These are phyloP conservation scores for Triplophysa siluroides DNA, from an alignment of 2,113 vertebrate genomes.

Conservation along the genomic window DNA sequence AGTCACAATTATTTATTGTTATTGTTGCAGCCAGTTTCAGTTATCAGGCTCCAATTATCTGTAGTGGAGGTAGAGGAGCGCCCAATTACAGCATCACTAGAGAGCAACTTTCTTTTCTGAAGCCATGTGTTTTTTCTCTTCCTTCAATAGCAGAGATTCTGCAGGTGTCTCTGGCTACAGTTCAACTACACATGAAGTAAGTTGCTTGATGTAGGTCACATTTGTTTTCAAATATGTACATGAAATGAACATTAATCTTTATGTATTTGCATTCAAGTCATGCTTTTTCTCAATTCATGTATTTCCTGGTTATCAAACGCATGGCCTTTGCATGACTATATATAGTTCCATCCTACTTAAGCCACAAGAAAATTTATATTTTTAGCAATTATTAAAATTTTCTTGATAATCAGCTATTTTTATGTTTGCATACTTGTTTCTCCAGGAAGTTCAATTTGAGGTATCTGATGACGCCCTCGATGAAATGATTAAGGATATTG, in stretches of 20 bases:
- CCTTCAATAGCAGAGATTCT: neutral
- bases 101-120: constrained; percentile 10
- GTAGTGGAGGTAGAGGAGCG: neutral
- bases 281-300: neutral
- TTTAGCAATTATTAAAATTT: neutral
- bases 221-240: neutral
- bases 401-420: neutral
- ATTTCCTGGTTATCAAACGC: too few species aligned
- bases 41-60: neutral
- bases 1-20: neutral
- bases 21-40: neutral
- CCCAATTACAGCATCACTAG: constrained; percentile 5
- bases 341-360: neutral
- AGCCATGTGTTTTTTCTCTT: neutral
- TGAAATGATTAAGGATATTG: neutral
- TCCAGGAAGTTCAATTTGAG: neutral
- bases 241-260: neutral
- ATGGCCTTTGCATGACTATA: too few species aligned
- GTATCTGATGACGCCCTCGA: neutral
- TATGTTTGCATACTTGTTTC: neutral
- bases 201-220: neutral
- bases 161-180: neutral
- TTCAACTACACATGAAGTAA: constrained; percentile 10
- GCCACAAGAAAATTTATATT: neutral
- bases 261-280: neutral